Conservation (phyloP, 1,140 invertebrate genomes). For the Stegodyphus mimosarum region DNA sequence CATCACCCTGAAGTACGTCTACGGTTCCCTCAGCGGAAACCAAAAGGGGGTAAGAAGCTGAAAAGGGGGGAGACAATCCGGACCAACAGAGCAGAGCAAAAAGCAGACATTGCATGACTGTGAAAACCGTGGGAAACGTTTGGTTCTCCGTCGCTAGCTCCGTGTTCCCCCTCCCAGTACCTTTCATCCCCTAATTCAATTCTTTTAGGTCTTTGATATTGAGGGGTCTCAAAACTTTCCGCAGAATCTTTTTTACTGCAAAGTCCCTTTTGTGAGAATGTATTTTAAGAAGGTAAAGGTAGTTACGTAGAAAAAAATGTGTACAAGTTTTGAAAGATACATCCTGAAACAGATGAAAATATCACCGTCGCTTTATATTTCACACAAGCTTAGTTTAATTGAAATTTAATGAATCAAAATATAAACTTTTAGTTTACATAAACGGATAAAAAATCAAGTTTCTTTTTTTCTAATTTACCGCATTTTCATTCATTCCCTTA, state of each 20-base stretch:
- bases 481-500: too few relatives aligned
- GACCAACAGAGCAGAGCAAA: slow-evolving; percentile 26
- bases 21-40: not conserved
- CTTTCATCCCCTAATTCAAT: not conserved
- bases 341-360: not conserved
- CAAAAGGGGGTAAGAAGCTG: not conserved
- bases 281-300: not conserved
- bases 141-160: not conserved
- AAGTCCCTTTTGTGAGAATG: not conserved
- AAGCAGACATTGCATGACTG: slow-evolving; percentile 53
- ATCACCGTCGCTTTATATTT: not conserved
- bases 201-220: not conserved
- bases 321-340: not conserved
- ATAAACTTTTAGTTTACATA: too few relatives aligned
- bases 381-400: not conserved
- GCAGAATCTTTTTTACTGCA: not conserved
- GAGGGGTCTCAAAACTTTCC: not conserved
- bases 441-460: too few relatives aligned
- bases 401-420: too few relatives aligned
- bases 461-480: too few relatives aligned
- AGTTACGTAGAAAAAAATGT: not conserved
- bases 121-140: slow-evolving; percentile 50
- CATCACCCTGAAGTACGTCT: not conserved
- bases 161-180: not conserved
- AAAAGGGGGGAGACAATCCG: not conserved